phyloP scores from a whole-genome alignment of 1,140 invertebrate genomes.

The Zaprionus nigranus region DNA sequence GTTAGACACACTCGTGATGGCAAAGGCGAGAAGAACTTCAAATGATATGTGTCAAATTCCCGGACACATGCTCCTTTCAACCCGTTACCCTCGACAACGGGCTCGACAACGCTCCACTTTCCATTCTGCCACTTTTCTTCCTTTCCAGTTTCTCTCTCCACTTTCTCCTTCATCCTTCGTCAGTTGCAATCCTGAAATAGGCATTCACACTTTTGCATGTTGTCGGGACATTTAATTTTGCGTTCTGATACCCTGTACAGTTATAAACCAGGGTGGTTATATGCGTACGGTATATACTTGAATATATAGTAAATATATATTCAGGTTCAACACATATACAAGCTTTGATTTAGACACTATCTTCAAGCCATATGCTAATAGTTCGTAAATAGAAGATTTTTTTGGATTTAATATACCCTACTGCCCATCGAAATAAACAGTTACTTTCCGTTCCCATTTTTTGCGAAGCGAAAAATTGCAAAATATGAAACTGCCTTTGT shows the following conservation, averaged over 20 bases:
- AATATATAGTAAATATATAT: background rate
- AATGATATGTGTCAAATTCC: slow-evolving; percentile 76
- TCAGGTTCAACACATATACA: background rate
- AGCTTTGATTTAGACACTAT: no score
- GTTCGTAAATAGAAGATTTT: background rate
- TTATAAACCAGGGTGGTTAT: background rate
- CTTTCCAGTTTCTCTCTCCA: background rate
- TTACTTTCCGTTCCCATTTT: background rate
- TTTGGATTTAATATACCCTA: background rate
- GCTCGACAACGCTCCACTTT: background rate
- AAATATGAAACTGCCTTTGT: slow-evolving; percentile 48
- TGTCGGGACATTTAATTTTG: background rate
- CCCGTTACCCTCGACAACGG: slow-evolving; percentile 20
- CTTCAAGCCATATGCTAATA: no score
- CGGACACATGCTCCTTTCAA: slow-evolving; percentile 50
- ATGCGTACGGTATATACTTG: background rate
- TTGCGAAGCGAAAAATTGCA: slow-evolving; percentile 24
- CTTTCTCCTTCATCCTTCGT: background rate
- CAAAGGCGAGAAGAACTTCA: slow-evolving; percentile 52
- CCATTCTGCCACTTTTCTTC: background rate
- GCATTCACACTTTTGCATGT: slow-evolving; percentile 15
- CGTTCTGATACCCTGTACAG: background rate
- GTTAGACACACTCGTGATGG: slow-evolving; percentile 3
- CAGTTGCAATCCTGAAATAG: background rate
- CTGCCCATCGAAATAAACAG: background rate